These are phyloP conservation scores for Drosophila bipectinata DNA, from an alignment of 1,140 invertebrate genomes.

Conservation along the genomic window DNA sequence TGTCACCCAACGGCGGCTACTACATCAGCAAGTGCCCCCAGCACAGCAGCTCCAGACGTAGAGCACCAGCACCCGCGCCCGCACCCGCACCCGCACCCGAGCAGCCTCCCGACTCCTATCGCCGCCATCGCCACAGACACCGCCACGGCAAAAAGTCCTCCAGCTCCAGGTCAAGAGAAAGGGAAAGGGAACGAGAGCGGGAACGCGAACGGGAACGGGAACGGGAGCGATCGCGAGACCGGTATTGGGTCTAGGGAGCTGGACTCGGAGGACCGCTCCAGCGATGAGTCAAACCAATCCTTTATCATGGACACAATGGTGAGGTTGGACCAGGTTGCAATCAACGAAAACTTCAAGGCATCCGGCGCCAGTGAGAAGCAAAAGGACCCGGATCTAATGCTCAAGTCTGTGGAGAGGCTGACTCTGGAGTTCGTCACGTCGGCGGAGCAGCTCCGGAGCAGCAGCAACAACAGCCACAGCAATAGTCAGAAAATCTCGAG, in stretches of 20 bases:
- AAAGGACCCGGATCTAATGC: constrained; percentile 88
- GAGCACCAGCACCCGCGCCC: constrained; percentile 32
- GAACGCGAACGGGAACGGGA: constrained; percentile 24
- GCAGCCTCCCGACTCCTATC: constrained; percentile 33
- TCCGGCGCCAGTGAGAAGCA: constrained; percentile 77
- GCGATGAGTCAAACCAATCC: constrained; percentile 74
- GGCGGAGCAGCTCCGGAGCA: constrained; percentile 84
- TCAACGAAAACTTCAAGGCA: constrained; percentile 2
- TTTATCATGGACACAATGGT: constrained; percentile 76
- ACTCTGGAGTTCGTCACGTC: constrained; percentile 88
- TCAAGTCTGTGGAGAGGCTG: constrained; percentile 87
- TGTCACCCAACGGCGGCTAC: constrained; percentile 75
- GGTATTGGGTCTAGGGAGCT: constrained; percentile 73
- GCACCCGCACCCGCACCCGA: constrained; percentile 27
- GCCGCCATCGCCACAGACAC: constrained; percentile 67
- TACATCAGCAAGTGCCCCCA: constrained; percentile 81
- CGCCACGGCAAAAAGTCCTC: constrained; percentile 75
- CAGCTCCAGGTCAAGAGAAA: constrained; percentile 59
- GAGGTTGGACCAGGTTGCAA: constrained; percentile 34
- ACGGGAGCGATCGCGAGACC: constrained; percentile 62
- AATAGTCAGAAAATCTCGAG: constrained; percentile 69
- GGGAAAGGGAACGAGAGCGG: constrained; percentile 44
- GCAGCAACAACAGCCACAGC: constrained; percentile 39
- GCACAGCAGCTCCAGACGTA: constrained; percentile 84
- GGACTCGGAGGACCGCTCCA: constrained; percentile 67